Evolutionary conservation across 1,140 invertebrate species (phyloP).

Genomic region (Homalodisca vitripennis): DNA sequence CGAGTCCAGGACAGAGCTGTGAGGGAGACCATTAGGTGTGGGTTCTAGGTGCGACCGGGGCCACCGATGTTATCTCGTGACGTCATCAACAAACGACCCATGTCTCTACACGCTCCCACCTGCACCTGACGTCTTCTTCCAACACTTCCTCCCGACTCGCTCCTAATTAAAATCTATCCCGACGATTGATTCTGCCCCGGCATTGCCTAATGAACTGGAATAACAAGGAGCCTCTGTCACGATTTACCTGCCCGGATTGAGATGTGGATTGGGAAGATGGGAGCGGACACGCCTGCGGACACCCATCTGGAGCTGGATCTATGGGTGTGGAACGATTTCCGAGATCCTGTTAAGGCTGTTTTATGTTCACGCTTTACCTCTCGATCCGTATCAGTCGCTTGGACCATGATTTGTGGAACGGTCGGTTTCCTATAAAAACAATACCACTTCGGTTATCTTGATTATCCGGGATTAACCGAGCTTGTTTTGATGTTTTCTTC

Average conservation of each 20-base stretch:
- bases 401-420: too few relatives aligned
- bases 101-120: constrained; percentile 11
- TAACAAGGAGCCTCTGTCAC: constrained; percentile 8
- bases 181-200: background rate
- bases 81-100: constrained; percentile 26
- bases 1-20: background rate
- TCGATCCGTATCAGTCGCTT: too few relatives aligned
- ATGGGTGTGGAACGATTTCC: too few relatives aligned
- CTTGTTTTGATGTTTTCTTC: too few relatives aligned
- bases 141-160: background rate
- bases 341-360: too few relatives aligned
- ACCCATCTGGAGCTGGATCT: too few relatives aligned
- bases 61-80: constrained; percentile 24
- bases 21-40: constrained; percentile 18
- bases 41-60: constrained; percentile 24
- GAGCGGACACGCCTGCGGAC: too few relatives aligned
- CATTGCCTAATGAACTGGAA: constrained; percentile 22
- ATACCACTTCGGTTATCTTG: too few relatives aligned
- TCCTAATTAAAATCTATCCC: constrained; percentile 20
- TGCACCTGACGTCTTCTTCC: constrained; percentile 26
- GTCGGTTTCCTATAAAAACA: too few relatives aligned
- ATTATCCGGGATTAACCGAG: too few relatives aligned
- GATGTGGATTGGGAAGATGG: background rate
- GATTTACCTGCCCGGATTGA: constrained; percentile 7
- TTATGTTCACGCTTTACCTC: too few relatives aligned